These are phyloP conservation scores for Sphenodon punctatus DNA, from an alignment of 2,797 vertebrate genomes.

Conservation along the genomic window DNA sequence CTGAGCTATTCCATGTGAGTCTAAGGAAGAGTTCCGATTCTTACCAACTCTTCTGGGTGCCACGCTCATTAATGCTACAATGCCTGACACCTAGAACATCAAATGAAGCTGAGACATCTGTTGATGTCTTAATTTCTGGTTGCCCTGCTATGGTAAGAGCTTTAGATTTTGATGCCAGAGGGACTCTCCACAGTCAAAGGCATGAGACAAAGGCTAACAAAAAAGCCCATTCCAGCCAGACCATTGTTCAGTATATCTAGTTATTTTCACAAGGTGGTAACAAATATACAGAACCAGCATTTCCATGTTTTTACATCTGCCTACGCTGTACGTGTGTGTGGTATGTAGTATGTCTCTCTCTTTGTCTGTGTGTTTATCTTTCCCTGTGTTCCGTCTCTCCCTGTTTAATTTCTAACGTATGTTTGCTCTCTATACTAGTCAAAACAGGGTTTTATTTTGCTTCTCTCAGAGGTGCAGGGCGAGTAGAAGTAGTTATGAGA, in stretches of 20 bases:
- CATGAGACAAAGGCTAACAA: neutral
- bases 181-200: too few relatives aligned
- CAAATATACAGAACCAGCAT: accelerated
- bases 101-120: too few relatives aligned
- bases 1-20: neutral
- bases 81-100: neutral
- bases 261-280: neutral
- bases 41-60: neutral
- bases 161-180: too few relatives aligned
- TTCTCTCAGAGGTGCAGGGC: slow-evolving; percentile 25
- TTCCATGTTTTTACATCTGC: accelerated
- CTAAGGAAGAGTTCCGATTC: neutral
- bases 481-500: slow-evolving; percentile 22
- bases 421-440: slow-evolving; percentile 49
- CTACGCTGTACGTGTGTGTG: accelerated
- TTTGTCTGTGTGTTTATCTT: slow-evolving; percentile 26
- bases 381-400: neutral
- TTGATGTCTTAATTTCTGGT: too few relatives aligned
- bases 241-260: neutral
- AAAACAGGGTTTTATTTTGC: slow-evolving; percentile 60
- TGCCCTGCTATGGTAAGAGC: too few relatives aligned
- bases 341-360: neutral
- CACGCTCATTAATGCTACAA: neutral
- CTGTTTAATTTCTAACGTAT: slow-evolving; percentile 25
- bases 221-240: neutral